A percentile compares a stretch with the other conserved stretches of the same genome.
These are phyloP conservation scores for Lagodon rhomboides DNA, from an alignment of 2,797 vertebrate species.

Conservation along the genomic window DNA sequence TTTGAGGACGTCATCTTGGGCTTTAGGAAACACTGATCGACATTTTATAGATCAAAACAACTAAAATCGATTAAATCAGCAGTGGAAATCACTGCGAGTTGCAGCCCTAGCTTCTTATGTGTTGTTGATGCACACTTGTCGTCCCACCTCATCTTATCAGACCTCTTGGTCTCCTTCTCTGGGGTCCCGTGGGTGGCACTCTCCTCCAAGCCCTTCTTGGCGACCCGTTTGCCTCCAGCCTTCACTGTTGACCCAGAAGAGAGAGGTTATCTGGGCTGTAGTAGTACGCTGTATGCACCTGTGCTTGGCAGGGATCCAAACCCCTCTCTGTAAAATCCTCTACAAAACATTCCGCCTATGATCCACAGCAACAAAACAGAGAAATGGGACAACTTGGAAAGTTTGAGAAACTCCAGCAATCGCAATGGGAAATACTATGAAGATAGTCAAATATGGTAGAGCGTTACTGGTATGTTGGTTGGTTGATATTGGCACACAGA, in stretches of 20 bases:
- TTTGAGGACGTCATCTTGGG: no score
- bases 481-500: no score
- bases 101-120: no score
- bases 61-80: no score
- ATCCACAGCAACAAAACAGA: background rate
- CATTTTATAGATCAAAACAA: no score
- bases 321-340: background rate
- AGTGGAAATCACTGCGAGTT: no score
- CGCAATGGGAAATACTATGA: background rate
- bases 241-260: conserved; percentile 84
- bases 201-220: conserved; percentile 90
- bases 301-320: background rate
- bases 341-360: background rate
- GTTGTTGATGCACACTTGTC: background rate
- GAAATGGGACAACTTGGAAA: background rate
- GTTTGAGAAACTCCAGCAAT: background rate
- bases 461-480: background rate
- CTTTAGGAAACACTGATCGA: no score
- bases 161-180: conserved; percentile 86
- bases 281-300: background rate
- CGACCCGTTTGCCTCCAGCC: conserved; percentile 91
- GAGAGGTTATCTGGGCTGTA: background rate
- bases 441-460: background rate
- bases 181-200: conserved; percentile 65
- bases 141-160: conserved; percentile 88